A percentile compares a stretch with the other conserved stretches of the same genome.
These are phyloP conservation scores for Dipodomys merriami DNA, from an alignment of 2,113 vertebrate species.

Conservation along the genomic window DNA sequence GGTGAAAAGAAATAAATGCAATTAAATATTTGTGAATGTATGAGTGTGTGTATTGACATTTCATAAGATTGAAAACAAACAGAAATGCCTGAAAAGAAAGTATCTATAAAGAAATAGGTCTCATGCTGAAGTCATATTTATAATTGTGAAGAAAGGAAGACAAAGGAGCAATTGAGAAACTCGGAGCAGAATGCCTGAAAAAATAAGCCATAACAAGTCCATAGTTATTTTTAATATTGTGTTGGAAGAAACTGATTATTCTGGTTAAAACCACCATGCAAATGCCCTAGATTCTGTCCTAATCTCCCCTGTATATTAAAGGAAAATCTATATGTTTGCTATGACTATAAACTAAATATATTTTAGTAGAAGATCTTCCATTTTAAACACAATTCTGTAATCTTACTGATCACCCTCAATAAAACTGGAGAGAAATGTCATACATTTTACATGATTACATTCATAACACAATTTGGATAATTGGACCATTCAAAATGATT, in stretches of 20 bases:
- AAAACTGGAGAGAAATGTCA: neutral
- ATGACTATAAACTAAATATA: neutral
- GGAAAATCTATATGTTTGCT: neutral
- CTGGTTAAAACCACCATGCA: neutral
- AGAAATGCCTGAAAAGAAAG: neutral
- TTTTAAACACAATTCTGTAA: neutral
- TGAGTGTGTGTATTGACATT: neutral
- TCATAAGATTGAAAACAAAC: neutral
- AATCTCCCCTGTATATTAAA: neutral
- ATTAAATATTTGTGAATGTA: neutral
- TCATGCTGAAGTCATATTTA: neutral
- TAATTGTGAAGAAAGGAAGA: neutral
- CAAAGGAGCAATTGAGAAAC: neutral
- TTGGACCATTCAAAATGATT: neutral
- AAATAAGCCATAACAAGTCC: neutral
- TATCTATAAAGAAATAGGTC: neutral
- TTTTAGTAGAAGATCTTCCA: neutral
- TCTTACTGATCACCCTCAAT: neutral
- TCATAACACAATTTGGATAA: conserved; percentile 45
- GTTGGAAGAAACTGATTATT: neutral
- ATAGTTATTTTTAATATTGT: neutral
- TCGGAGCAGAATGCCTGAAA: neutral
- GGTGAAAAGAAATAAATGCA: neutral
- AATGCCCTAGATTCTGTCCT: neutral
- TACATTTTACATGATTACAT: conserved; percentile 12